Evolutionary conservation across 2,113 vertebrate species (phyloP).

Genomic region (Halichoerus grypus): DNA sequence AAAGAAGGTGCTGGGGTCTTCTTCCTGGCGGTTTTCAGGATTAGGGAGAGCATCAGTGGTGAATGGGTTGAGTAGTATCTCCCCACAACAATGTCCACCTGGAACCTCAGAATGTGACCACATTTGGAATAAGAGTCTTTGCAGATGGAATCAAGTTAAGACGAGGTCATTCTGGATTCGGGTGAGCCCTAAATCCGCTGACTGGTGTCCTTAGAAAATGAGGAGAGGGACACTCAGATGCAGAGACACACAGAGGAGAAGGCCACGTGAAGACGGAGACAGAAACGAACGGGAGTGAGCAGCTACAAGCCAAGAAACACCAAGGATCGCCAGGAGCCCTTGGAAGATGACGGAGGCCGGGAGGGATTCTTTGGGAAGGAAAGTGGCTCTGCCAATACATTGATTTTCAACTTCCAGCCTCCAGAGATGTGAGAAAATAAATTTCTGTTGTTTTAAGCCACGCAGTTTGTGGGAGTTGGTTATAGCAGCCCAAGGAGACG

Average conservation of each 20-base stretch:
- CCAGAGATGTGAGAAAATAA: neutral
- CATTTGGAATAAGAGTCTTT: neutral
- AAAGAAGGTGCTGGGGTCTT: neutral
- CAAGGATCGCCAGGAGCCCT: neutral
- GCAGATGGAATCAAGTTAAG: neutral
- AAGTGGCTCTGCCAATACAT: neutral
- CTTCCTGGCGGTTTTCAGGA: neutral
- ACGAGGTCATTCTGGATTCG: neutral
- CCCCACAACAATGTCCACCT: neutral
- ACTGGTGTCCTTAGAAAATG: neutral
- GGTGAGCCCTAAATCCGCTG: neutral
- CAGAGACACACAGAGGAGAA: neutral
- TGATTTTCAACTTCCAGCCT: neutral
- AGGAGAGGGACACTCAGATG: neutral
- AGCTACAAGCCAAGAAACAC: accelerated
- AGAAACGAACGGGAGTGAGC: neutral
- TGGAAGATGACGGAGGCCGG: neutral
- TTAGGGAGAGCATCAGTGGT: neutral
- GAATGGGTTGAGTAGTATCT: neutral
- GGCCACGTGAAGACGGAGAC: neutral
- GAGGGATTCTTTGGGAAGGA: neutral
- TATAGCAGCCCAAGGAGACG: neutral
- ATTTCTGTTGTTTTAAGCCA: neutral
- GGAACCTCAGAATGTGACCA: neutral
- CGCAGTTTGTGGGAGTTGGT: neutral